These are phyloP conservation scores for Ciconia nigra DNA, from an alignment of 2,797 vertebrate species.

Conservation along the genomic window DNA sequence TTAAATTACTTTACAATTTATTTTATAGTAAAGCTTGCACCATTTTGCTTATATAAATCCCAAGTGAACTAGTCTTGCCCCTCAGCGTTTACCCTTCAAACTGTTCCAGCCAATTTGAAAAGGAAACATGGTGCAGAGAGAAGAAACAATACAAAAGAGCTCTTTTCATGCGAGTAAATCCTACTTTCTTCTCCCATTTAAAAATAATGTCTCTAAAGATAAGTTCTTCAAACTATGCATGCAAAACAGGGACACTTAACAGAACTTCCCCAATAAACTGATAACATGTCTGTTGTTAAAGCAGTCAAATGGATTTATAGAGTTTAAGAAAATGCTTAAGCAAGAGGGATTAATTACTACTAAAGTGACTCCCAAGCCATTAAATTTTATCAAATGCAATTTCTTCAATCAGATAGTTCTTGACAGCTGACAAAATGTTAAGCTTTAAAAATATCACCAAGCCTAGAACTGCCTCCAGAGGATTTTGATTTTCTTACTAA, in stretches of 20 bases:
- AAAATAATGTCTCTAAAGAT: background rate
- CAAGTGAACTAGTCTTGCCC: background rate
- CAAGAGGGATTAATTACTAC: conserved; percentile 31
- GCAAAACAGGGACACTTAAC: background rate
- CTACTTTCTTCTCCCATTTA: background rate
- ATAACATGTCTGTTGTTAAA: background rate
- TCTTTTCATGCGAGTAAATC: background rate
- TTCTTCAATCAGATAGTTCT: background rate
- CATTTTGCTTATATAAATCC: background rate
- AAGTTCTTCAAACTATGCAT: background rate
- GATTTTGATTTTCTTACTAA: background rate
- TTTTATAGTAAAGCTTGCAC: background rate
- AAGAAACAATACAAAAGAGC: background rate
- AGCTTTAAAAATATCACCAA: conserved; percentile 33
- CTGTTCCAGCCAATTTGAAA: background rate
- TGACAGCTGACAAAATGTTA: conserved; percentile 51
- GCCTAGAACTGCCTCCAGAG: conserved; percentile 10
- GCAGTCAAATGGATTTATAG: background rate
- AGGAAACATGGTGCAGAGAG: background rate
- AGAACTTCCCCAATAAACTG: background rate
- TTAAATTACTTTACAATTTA: background rate
- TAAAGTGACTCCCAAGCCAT: conserved; percentile 19
- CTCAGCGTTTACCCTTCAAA: background rate
- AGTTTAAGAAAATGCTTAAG: background rate
- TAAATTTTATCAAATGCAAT: conserved; percentile 36